These are phyloP conservation scores for Acanthopleura granulata DNA, from an alignment of 2,888 invertebrate genomes.

Conservation along the genomic window DNA sequence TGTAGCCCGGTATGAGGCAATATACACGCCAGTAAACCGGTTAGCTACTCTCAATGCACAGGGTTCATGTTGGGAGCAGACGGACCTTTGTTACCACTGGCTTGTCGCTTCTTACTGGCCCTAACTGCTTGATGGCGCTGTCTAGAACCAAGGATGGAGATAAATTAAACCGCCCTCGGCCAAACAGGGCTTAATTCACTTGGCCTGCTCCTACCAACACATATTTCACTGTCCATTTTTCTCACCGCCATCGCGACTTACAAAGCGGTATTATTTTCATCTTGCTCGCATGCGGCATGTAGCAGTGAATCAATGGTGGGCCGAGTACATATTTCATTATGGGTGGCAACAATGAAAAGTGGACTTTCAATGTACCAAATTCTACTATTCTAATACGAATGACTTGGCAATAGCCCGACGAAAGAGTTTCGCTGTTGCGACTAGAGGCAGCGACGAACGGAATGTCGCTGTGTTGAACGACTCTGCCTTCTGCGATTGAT, in stretches of 20 bases:
- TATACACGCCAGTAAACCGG: too few species aligned
- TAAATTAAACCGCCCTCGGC: slow-evolving; percentile 1
- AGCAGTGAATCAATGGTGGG: neutral
- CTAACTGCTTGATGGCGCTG: neutral
- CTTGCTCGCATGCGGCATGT: neutral
- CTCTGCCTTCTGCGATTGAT: too few species aligned
- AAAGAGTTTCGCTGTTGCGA: too few species aligned
- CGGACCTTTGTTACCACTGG: too few species aligned
- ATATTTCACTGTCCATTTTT: neutral
- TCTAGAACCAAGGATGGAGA: neutral
- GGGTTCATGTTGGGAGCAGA: too few species aligned
- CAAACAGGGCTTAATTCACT: slow-evolving; percentile 5
- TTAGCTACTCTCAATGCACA: too few species aligned
- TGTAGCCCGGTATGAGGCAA: too few species aligned
- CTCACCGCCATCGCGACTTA: neutral
- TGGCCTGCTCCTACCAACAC: neutral
- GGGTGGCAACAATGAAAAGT: neutral
- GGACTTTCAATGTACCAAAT: neutral
- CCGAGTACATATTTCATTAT: neutral
- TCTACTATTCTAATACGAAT: neutral
- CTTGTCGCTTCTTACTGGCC: too few species aligned
- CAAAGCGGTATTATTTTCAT: slow-evolving; percentile 2
- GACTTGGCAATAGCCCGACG: neutral
- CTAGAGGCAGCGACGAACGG: too few species aligned
- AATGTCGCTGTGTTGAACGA: too few species aligned